Percentiles rank a stretch among this genome's conserved stretches.
Evolutionary conservation across 2,888 invertebrate genomes (phyloP).

Genomic region (Tipula lateralis): DNA sequence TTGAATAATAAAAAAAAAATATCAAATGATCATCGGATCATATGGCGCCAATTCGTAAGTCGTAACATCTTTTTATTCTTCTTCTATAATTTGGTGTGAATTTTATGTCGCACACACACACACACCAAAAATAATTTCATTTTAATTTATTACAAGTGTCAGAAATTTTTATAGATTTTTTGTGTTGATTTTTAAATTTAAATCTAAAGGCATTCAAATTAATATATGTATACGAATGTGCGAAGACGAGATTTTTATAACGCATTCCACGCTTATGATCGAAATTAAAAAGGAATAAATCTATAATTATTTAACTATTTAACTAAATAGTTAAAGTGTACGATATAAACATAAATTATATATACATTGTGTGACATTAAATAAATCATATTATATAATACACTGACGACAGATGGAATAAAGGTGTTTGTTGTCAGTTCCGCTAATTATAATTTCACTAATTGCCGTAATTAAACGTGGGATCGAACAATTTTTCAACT

Average conservation of each 20-base stretch:
- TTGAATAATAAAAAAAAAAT: slow-evolving; percentile 2
- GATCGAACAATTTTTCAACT: not conserved
- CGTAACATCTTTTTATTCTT: not conserved
- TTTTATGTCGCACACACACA: not conserved
- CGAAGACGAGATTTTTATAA: not conserved
- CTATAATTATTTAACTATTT: too few relatives aligned
- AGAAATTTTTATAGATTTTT: not conserved
- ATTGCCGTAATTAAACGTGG: not conserved
- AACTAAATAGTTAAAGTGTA: too few relatives aligned
- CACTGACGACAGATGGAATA: not conserved
- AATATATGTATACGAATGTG: not conserved
- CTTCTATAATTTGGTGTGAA: not conserved
- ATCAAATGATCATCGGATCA: slow-evolving; percentile 6
- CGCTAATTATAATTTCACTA: not conserved
- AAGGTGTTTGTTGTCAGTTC: not conserved
- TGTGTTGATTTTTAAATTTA: not conserved
- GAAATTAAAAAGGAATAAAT: not conserved
- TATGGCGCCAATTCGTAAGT: not conserved
- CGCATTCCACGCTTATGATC: not conserved
- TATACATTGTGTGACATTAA: not conserved
- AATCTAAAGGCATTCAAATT: not conserved
- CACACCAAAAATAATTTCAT: not conserved
- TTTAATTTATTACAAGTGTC: not conserved
- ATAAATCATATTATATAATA: not conserved
- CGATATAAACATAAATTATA: not conserved